These are phyloP conservation scores for Hippocampus abdominalis DNA, from an alignment of 2,113 vertebrate species.

Conservation along the genomic window DNA sequence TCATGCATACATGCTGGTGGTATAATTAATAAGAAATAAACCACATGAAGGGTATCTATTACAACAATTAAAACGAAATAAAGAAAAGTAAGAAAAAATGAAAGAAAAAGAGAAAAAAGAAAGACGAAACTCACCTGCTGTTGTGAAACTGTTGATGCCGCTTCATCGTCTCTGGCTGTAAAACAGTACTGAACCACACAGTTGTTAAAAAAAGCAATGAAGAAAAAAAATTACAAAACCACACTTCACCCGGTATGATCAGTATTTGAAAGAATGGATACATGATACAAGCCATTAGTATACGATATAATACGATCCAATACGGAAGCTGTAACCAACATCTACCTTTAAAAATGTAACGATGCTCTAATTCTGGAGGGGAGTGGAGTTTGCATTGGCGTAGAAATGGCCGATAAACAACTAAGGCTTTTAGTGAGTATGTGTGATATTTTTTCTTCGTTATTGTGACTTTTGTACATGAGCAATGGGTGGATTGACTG, in stretches of 20 bases:
- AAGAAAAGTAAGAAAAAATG: no score
- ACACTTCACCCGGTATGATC: not conserved
- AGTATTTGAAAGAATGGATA: not conserved
- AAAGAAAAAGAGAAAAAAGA: no score
- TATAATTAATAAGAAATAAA: no score
- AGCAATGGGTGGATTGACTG: not conserved
- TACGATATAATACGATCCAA: not conserved
- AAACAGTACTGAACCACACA: not conserved
- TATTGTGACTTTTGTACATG: not conserved
- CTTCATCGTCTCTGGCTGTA: constrained; percentile 5
- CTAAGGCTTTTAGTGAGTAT: not conserved
- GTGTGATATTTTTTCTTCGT: not conserved
- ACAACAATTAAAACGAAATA: not conserved
- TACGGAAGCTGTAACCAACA: not conserved
- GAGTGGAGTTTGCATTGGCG: not conserved
- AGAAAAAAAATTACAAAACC: not conserved
- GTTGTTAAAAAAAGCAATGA: not conserved
- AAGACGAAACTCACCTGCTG: not conserved
- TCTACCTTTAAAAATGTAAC: not conserved
- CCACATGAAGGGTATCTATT: no score
- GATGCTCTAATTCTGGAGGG: not conserved
- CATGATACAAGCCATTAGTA: not conserved
- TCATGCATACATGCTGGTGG: no score
- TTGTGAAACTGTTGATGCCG: not conserved
- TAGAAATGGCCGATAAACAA: not conserved